Evolutionary conservation across 2,888 invertebrate genomes (phyloP), one percentile per base, ranked within the genome.

Genomic region (Lacanobia oleracea): DNA sequence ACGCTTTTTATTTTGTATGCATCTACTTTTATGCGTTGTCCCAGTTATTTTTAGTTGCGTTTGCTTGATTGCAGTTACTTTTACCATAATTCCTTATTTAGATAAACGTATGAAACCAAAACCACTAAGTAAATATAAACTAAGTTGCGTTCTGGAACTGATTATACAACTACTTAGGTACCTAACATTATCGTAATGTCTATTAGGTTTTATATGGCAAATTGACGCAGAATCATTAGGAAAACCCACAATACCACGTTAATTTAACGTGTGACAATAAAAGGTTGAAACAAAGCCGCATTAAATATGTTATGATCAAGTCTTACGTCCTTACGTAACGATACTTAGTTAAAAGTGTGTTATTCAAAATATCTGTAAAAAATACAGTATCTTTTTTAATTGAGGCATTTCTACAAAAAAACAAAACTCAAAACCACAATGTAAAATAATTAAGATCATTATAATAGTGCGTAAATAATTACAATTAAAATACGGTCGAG

Each of bases 271-370:
- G 2, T 37, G 7, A 5, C 33, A 14, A 27, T 45, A 45, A 45
- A 43, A 5, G 6, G 1, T 7, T 27, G n/a, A 23, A 23, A 66
- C 14, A 50, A 56, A 48, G 18, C 8, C 12, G n/a, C 43, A 48
- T 40, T 48, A 21, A 33, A 45, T 23, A 33, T 9, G 14, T 8
- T 7, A 23, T 33, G 7, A 23, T 66, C 6, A 50, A 48, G 16
- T 48, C 16, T 48, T 48, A 21, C n/a, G n/a, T n/a, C n/a, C n/a
- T n/a, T n/a, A n/a, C n/a, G n/a, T 51, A 61, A 74, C 50, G 7
- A 23, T 53, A 48, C 63, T 40, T 27, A 6, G 6, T 5, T 12
- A 14, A 72, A 5, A 12, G 40, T n/a, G 9, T 18, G 5, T 16
- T 59, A 2, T 33, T 10, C 18, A 33, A 63, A 59, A 53, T 45